These are phyloP conservation scores for Caenorhabditis uteleia DNA, from an alignment of 2,888 invertebrate species.

Conservation along the genomic window DNA sequence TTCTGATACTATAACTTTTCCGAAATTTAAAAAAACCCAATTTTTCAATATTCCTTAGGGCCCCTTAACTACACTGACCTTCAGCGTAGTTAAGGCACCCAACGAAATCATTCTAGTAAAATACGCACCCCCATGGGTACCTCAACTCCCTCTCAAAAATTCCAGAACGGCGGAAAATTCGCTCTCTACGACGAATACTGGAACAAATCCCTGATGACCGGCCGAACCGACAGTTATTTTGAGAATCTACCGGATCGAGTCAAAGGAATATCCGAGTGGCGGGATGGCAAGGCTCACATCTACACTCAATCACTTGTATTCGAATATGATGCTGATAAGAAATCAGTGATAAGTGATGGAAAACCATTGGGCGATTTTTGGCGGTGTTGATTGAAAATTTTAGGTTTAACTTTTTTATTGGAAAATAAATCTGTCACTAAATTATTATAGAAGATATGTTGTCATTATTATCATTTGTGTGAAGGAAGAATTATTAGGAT, in stretches of 20 bases:
- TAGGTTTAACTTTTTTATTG: too few species aligned
- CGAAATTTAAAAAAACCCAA: neutral
- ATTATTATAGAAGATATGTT: too few species aligned
- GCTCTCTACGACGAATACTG: slow-evolving; percentile 51
- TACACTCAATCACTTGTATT: slow-evolving; percentile 41
- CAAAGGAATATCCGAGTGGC: slow-evolving; percentile 40
- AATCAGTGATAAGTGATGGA: slow-evolving; percentile 33
- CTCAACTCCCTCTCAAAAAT: too few species aligned
- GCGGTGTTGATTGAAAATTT: slow-evolving; percentile 27
- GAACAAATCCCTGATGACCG: slow-evolving; percentile 49
- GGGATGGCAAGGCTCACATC: slow-evolving; percentile 24
- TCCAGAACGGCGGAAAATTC: slow-evolving; percentile 47
- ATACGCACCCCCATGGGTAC: too few species aligned
- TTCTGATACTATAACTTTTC: too few species aligned
- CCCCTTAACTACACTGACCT: too few species aligned
- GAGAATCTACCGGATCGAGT: slow-evolving; percentile 48
- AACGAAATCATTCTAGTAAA: too few species aligned
- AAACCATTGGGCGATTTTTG: slow-evolving; percentile 35
- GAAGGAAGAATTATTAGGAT: too few species aligned
- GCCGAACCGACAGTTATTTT: slow-evolving; percentile 36
- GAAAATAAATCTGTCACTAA: too few species aligned
- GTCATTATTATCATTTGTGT: too few species aligned
- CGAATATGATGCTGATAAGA: slow-evolving; percentile 34
- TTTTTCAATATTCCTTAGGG: neutral
- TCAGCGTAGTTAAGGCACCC: too few species aligned